Conservation (phyloP, 2,888 invertebrate genomes). For the Camptogramma bilineatum region DNA sequence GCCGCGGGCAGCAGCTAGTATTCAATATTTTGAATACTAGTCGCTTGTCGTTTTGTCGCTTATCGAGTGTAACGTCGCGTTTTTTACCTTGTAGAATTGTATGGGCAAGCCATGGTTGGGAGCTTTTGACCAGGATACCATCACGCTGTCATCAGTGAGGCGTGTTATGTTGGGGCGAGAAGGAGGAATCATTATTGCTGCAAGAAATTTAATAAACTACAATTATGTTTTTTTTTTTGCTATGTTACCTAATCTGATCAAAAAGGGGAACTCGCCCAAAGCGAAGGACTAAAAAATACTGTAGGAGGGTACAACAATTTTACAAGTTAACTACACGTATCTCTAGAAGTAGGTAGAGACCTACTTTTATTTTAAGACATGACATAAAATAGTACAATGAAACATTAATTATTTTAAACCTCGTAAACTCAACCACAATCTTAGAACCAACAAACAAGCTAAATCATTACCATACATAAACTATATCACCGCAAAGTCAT, state of each 20-base stretch:
- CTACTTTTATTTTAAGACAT: not conserved
- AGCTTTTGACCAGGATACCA: slow-evolving; percentile 96
- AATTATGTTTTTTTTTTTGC: not conserved
- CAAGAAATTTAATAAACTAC: slow-evolving; percentile 39
- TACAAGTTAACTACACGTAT: too few relatives aligned
- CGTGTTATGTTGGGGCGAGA: slow-evolving; percentile 94
- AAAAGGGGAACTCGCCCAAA: not conserved
- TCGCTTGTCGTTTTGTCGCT: too few relatives aligned
- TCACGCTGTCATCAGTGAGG: slow-evolving; percentile 94
- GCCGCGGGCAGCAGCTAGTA: too few relatives aligned
- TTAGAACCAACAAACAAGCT: slow-evolving; percentile 3
- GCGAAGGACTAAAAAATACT: not conserved
- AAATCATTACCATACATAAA: slow-evolving; percentile 9
- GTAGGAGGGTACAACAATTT: too few relatives aligned
- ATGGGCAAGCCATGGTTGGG: slow-evolving; percentile 92
- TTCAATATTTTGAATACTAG: too few relatives aligned
- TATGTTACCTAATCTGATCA: not conserved
- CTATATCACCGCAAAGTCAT: slow-evolving; percentile 15
- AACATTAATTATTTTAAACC: not conserved
- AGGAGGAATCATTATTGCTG: slow-evolving; percentile 93
- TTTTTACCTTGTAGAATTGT: slow-evolving; percentile 91
- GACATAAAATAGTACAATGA: not conserved
- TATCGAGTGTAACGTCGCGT: not conserved
- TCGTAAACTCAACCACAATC: not conserved
- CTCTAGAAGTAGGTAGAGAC: too few relatives aligned